phyloP scores from a whole-genome alignment of 1,140 invertebrate species.

The Sipha flava region DNA sequence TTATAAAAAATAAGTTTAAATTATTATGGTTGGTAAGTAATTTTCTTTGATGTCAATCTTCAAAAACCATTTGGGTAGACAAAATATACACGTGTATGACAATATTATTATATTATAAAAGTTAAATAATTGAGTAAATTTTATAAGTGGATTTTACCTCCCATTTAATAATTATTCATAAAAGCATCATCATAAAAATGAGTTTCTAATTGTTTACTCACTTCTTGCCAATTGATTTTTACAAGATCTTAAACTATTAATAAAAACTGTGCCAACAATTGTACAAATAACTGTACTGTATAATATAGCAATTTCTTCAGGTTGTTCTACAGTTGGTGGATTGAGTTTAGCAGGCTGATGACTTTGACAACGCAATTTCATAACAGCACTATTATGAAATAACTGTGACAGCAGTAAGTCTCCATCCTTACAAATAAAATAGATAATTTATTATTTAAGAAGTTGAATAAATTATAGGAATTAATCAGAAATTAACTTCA shows the following conservation, averaged over 20 bases:
- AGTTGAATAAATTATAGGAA: background rate
- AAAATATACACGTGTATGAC: no score
- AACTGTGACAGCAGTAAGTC: constrained; percentile 72
- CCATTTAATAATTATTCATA: no score
- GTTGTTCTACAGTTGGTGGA: constrained; percentile 49
- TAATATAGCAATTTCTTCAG: constrained; percentile 57
- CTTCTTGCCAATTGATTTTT: constrained; percentile 16
- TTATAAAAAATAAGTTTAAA: no score
- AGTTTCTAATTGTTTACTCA: background rate
- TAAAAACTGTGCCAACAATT: constrained; percentile 1
- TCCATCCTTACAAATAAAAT: constrained; percentile 53
- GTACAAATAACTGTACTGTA: constrained; percentile 14
- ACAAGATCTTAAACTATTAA: constrained; percentile 2
- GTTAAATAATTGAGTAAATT: no score
- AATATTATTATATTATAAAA: no score
- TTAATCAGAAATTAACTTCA: constrained; percentile 46
- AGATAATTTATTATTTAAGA: background rate
- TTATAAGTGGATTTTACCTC: no score
- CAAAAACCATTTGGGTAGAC: no score
- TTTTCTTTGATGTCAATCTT: no score
- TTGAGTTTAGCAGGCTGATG: constrained; percentile 50
- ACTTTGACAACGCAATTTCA: constrained; percentile 73
- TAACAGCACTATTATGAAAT: constrained; percentile 71
- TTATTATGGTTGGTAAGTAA: no score
- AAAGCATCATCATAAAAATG: no score